These are phyloP conservation scores for Magallana angulata DNA, from an alignment of 1,140 invertebrate genomes.

Conservation along the genomic window DNA sequence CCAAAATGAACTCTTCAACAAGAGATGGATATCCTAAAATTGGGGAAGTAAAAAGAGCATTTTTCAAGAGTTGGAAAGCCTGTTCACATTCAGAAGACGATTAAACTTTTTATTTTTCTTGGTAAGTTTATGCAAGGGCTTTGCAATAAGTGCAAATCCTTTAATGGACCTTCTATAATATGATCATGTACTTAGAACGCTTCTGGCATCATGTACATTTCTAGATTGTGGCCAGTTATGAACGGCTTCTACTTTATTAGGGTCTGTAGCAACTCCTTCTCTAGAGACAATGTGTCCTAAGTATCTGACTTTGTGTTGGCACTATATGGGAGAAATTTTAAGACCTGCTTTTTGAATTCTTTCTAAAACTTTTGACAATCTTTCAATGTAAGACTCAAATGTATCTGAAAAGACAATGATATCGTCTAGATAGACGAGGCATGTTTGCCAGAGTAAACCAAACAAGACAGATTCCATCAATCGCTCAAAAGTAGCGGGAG, in stretches of 20 bases:
- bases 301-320: not conserved
- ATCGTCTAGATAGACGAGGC: slow-evolving; percentile 58
- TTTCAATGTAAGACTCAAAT: slow-evolving; percentile 54
- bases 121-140: slow-evolving; percentile 25
- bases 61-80: not conserved
- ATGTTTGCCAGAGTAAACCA: slow-evolving; percentile 26
- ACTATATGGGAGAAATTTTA: slow-evolving; percentile 44
- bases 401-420: slow-evolving; percentile 53
- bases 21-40: slow-evolving; percentile 55
- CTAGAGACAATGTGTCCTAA: slow-evolving; percentile 39
- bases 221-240: slow-evolving; percentile 45
- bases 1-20: slow-evolving; percentile 70
- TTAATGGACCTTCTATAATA: slow-evolving; percentile 48
- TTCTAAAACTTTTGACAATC: slow-evolving; percentile 53
- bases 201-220: not conserved
- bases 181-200: not conserved
- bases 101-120: no score
- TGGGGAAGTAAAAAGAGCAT: not conserved
- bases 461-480: slow-evolving; percentile 40
- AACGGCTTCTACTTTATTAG: slow-evolving; percentile 42
- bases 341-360: slow-evolving; percentile 44
- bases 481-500: slow-evolving; percentile 36
- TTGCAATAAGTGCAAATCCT: slow-evolving; percentile 27
- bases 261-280: slow-evolving; percentile 40
- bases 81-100: not conserved